Evolutionary conservation across 2,888 invertebrate species (phyloP).

Genomic region (Osedax frankpressi): DNA sequence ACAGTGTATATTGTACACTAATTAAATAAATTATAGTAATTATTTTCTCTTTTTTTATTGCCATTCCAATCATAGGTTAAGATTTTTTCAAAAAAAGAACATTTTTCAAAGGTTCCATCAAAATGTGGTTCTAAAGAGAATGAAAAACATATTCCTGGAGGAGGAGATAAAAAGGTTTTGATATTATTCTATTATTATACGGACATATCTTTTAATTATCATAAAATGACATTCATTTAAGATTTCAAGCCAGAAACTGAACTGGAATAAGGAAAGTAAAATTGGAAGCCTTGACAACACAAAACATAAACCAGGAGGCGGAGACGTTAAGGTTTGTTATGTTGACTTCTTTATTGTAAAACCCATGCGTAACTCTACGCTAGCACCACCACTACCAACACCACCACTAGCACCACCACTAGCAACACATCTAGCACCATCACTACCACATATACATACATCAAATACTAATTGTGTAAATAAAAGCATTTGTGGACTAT

Average conservation of each 20-base stretch:
- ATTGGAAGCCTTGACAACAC: constrained; percentile 27
- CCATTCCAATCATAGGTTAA: constrained; percentile 11
- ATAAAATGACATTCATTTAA: neutral
- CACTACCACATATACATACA: too few relatives aligned
- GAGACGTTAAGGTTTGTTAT: constrained; percentile 25
- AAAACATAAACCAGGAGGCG: constrained; percentile 28
- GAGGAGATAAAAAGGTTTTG: constrained; percentile 75
- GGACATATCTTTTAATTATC: too few relatives aligned
- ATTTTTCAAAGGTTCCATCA: constrained; percentile 5
- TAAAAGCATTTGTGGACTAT: too few relatives aligned
- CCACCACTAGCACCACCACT: neutral
- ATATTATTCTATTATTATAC: too few relatives aligned
- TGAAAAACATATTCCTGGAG: constrained; percentile 75
- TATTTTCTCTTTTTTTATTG: too few relatives aligned
- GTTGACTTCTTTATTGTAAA: too few relatives aligned
- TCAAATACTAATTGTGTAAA: too few relatives aligned
- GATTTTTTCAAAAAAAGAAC: constrained; percentile 26
- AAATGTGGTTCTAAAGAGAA: constrained; percentile 70
- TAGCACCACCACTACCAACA: neutral
- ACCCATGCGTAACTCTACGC: too few relatives aligned
- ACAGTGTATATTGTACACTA: too few relatives aligned
- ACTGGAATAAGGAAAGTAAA: constrained; percentile 18
- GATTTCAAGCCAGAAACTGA: constrained; percentile 8
- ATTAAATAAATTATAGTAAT: too few relatives aligned
- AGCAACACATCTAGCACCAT: neutral